Conservation (phyloP, 1,140 invertebrate genomes). For the Philotrypesis tridentata region DNA sequence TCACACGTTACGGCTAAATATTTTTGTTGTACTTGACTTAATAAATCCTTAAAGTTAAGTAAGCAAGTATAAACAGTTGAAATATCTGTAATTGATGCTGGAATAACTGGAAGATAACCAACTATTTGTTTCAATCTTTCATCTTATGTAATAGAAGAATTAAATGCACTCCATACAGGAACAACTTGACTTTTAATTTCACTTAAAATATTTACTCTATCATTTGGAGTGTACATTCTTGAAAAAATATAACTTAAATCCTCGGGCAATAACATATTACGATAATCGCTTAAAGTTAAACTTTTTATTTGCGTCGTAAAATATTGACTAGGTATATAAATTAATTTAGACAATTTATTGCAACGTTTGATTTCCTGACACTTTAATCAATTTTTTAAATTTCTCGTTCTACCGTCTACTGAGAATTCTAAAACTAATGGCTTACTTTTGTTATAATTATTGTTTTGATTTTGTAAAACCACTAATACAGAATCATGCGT, state of each 20-base stretch:
- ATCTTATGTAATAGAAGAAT: constrained; percentile 35
- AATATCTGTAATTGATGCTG: constrained; percentile 33
- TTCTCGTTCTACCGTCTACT: no score
- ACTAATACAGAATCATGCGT: constrained; percentile 46
- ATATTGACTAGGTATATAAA: background rate
- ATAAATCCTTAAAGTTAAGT: constrained; percentile 42
- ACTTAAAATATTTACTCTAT: background rate
- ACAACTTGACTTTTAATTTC: background rate
- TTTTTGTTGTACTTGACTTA: constrained; percentile 42
- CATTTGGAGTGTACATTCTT: background rate
- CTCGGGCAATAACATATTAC: background rate
- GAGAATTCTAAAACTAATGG: no score
- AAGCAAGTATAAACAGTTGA: constrained; percentile 43
- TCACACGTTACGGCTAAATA: constrained; percentile 36
- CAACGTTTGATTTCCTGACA: constrained; percentile 31
- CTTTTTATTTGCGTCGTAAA: background rate
- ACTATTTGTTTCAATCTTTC: constrained; percentile 5
- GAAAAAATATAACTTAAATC: background rate
- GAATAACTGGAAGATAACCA: constrained; percentile 42
- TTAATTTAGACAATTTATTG: constrained; percentile 1
- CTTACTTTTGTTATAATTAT: constrained; percentile 14
- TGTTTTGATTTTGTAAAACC: constrained; percentile 35
- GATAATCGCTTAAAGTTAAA: background rate
- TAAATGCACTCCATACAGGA: constrained; percentile 25
- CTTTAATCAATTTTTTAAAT: background rate